phyloP scores from a whole-genome alignment of 1,140 invertebrate genomes.

The Babylonia areolata region DNA sequence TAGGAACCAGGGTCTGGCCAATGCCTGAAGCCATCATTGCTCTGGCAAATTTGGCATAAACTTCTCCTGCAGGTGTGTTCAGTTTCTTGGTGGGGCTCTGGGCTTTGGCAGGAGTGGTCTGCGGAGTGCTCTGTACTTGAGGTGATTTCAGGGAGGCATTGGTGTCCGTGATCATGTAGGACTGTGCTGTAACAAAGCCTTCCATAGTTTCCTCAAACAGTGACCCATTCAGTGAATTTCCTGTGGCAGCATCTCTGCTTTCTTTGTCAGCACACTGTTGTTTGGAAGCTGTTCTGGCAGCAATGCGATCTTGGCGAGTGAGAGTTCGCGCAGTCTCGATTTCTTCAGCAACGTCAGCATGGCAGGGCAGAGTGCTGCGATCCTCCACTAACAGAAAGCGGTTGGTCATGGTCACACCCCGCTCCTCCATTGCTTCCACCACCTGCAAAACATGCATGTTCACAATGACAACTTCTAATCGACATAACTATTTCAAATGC shows the following conservation, averaged over 20 bases:
- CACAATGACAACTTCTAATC: no score
- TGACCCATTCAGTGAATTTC: conserved; percentile 22
- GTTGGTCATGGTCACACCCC: conserved; percentile 7
- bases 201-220: conserved; percentile 30
- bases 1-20: conserved; percentile 22
- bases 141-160: neutral
- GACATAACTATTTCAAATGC: no score
- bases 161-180: conserved; percentile 8
- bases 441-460: no score
- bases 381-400: conserved; percentile 25
- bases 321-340: neutral
- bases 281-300: neutral
- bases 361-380: conserved; percentile 27
- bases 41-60: conserved; percentile 27
- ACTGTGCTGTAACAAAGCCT: conserved; percentile 30
- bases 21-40: conserved; percentile 29
- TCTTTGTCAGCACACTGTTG: neutral
- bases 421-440: conserved; percentile 23
- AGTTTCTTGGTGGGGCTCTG: neutral
- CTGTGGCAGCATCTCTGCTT: conserved; percentile 11
- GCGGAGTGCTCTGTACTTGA: neutral
- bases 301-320: conserved; percentile 13
- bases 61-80: neutral
- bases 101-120: neutral
- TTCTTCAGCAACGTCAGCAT: conserved; percentile 17